Conservation (phyloP, 1,140 invertebrate genomes). For the Anastrepha ludens region DNA sequence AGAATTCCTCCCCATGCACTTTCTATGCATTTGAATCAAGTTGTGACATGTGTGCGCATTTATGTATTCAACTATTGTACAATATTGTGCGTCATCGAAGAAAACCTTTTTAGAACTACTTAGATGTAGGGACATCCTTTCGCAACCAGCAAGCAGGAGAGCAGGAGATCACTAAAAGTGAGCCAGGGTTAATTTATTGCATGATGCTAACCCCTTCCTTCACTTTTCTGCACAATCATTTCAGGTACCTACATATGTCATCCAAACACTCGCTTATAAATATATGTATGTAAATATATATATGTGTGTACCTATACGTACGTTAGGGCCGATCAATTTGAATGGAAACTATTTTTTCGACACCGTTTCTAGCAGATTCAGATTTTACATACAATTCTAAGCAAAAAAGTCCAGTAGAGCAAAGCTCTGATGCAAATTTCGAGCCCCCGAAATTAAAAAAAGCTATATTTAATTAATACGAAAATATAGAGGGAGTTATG, state of each 20-base stretch:
- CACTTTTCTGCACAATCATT: slow-evolving; percentile 46
- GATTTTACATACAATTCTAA: too few species aligned
- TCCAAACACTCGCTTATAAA: neutral
- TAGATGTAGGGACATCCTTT: neutral
- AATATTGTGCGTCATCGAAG: slow-evolving; percentile 39
- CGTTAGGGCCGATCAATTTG: too few species aligned
- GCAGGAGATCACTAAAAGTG: slow-evolving; percentile 50
- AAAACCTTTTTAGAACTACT: slow-evolving; percentile 28
- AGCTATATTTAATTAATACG: too few species aligned
- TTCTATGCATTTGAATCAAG: slow-evolving; percentile 15
- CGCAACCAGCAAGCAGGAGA: slow-evolving; percentile 2
- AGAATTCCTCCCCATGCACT: neutral
- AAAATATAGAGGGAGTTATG: too few species aligned
- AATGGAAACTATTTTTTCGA: too few species aligned
- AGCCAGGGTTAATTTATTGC: slow-evolving; percentile 49
- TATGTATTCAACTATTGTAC: slow-evolving; percentile 22
- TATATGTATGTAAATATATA: neutral
- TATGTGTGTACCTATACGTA: neutral
- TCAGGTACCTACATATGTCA: neutral
- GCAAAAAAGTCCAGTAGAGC: too few species aligned
- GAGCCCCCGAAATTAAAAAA: too few species aligned
- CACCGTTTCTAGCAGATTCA: too few species aligned
- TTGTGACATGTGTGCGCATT: neutral
- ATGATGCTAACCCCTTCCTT: slow-evolving; percentile 35
- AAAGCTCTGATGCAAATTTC: too few species aligned